Conservation (phyloP, 1,140 invertebrate genomes). For the Asbolus verrucosus region DNA sequence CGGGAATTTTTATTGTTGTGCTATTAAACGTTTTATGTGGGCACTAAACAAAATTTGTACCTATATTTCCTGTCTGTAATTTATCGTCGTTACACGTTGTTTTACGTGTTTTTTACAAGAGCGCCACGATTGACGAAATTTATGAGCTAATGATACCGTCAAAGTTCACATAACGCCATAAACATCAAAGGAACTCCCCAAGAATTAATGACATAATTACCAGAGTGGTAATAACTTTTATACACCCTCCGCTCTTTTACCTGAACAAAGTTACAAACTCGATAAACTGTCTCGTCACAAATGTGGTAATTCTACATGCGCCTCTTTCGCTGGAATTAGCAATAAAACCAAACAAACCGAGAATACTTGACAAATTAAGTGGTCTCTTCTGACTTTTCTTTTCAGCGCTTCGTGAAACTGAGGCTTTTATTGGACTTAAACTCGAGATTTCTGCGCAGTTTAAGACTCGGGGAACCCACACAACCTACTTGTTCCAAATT, state of each 20-base stretch:
- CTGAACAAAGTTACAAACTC: too few relatives aligned
- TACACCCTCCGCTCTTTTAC: neutral
- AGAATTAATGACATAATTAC: slow-evolving; percentile 39
- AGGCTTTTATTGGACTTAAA: too few relatives aligned
- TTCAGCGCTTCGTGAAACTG: too few relatives aligned
- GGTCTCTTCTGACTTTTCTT: too few relatives aligned
- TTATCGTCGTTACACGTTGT: slow-evolving; percentile 26
- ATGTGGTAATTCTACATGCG: too few relatives aligned
- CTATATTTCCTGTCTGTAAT: slow-evolving; percentile 17
- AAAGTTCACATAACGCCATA: slow-evolving; percentile 35
- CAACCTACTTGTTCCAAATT: too few relatives aligned
- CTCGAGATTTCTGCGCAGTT: too few relatives aligned
- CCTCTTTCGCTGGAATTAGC: too few relatives aligned
- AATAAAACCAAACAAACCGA: neutral
- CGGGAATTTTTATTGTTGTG: slow-evolving; percentile 9
- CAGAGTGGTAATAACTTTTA: slow-evolving; percentile 36
- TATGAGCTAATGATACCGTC: slow-evolving; percentile 40
- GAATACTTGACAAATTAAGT: too few relatives aligned
- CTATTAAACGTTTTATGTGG: slow-evolving; percentile 33
- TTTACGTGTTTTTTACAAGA: slow-evolving; percentile 36
- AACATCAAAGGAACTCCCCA: slow-evolving; percentile 31
- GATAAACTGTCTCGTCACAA: too few relatives aligned
- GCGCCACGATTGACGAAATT: slow-evolving; percentile 34
- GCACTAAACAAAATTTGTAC: slow-evolving; percentile 35
- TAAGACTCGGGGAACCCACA: too few relatives aligned